Conservation (phyloP, 2,888 invertebrate genomes). For the Clunio marinus region DNA sequence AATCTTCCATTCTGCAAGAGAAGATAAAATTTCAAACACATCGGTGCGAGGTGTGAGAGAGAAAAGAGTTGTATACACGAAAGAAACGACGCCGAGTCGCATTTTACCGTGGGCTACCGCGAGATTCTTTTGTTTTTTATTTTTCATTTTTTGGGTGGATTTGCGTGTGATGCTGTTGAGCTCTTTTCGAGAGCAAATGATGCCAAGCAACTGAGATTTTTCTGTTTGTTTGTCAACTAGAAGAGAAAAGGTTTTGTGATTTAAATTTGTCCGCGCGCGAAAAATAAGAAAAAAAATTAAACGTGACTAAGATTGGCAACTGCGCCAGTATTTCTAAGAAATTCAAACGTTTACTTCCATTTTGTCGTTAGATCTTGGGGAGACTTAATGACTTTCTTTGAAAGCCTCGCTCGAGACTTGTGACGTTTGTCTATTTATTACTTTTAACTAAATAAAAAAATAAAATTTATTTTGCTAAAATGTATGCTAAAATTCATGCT, state of each 20-base stretch:
- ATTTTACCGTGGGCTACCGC: constrained; percentile 4
- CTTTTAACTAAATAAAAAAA: too few relatives aligned
- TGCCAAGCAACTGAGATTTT: neutral
- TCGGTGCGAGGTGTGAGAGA: neutral
- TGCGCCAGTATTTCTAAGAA: too few relatives aligned
- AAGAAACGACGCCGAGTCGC: neutral
- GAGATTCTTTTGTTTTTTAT: too few relatives aligned
- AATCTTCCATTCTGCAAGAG: constrained; percentile 7
- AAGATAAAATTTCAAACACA: neutral
- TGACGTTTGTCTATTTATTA: too few relatives aligned
- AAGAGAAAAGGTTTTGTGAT: neutral
- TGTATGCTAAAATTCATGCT: too few relatives aligned
- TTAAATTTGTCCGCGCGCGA: neutral
- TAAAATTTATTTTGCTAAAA: too few relatives aligned
- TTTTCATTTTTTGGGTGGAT: too few relatives aligned
- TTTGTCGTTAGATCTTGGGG: too few relatives aligned
- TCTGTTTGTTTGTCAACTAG: constrained; percentile 6
- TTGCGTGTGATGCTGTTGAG: constrained; percentile 13
- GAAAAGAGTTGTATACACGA: neutral
- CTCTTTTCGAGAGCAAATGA: neutral
- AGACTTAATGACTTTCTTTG: too few relatives aligned
- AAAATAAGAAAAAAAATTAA: neutral
- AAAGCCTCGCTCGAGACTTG: too few relatives aligned
- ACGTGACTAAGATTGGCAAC: neutral
- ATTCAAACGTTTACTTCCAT: too few relatives aligned